Base-by-base conservation (phyloP, 2,888 invertebrate species). In the Eupithecia insigniata region DNA sequence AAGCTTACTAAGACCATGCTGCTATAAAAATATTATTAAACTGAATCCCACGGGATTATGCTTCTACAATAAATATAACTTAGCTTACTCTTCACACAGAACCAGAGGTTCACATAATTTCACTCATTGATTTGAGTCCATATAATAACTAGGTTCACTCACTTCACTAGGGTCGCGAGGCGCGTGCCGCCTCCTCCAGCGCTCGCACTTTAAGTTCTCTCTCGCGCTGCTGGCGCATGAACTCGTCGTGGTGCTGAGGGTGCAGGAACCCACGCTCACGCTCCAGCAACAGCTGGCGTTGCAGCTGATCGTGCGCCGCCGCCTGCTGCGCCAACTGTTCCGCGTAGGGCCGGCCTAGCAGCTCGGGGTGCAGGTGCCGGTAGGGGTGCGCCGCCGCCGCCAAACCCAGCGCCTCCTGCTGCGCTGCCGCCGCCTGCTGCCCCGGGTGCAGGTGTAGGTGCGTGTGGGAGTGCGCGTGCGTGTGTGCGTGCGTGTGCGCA, bases 401-500 rank as follows among this genome's bases (percentile, higher is more conserved):
- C 85, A 86, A 81, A 12, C 91, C 87, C 70, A 92, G 84, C 43
- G 91, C 95, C 90, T 97, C 97, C 91, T 96, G 97, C 91, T 96
- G 97, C 84, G 87, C 87, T 74, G 95, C 78, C 16, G 87, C 87
- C 74, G 95, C 95, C 87, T 96, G 96, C 90, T 96, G 96, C 78
- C 96, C 96, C 85, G 97, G 97, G 89, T 96, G 96, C 81, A 96
- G 95, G 94, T 97, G 97, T 82, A 97, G 95, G 94, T 97, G 97
- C 82, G 97, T 96, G 95, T 97, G 97, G 84, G 98, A 97, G 95
- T 98, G 98, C 87, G 98, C 97, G 91, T 98, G 98, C 81, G 97
- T 97, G 94, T 98, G 98, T 83, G 98, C 97, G 92, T 98, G 98
- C 82, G 98, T 97, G 94, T 98, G 98, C 86, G 98, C 97, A 93